These are phyloP conservation scores for Adelges cooleyi DNA, from an alignment of 1,140 invertebrate species.

Conservation along the genomic window DNA sequence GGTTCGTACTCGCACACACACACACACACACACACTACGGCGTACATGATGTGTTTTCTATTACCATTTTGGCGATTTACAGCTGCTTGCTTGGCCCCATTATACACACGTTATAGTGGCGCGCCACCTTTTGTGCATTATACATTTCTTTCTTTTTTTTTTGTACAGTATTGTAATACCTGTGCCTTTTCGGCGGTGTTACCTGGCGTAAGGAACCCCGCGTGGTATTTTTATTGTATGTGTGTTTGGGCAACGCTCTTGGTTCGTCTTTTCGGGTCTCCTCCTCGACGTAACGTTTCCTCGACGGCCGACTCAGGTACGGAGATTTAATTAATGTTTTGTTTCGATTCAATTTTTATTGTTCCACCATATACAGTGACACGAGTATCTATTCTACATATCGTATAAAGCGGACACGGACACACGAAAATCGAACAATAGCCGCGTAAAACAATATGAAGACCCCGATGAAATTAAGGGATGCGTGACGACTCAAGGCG, in stretches of 20 bases:
- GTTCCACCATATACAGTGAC: no score
- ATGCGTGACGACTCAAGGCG: no score
- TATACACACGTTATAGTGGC: constrained; percentile 6
- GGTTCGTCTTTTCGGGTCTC: no score
- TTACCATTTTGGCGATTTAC: constrained; percentile 23
- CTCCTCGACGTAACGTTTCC: no score
- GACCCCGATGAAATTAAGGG: no score
- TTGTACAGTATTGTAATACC: constrained; percentile 12
- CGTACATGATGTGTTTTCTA: background rate
- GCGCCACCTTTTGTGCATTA: constrained; percentile 12
- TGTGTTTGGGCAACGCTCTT: background rate
- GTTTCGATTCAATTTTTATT: background rate
- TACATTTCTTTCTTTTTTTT: background rate
- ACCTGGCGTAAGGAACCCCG: constrained; percentile 4
- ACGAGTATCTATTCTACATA: no score
- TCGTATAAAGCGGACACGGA: no score
- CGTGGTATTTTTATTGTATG: background rate
- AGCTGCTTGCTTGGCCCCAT: constrained; percentile 14
- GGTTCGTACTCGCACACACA: background rate
- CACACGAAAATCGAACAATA: no score
- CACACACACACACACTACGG: background rate
- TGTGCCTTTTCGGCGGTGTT: constrained; percentile 22
- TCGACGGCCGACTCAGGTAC: no score
- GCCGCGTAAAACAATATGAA: no score
- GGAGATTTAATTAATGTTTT: background rate